Conservation (phyloP, 2,888 invertebrate species). For the Callosobruchus maculatus region DNA sequence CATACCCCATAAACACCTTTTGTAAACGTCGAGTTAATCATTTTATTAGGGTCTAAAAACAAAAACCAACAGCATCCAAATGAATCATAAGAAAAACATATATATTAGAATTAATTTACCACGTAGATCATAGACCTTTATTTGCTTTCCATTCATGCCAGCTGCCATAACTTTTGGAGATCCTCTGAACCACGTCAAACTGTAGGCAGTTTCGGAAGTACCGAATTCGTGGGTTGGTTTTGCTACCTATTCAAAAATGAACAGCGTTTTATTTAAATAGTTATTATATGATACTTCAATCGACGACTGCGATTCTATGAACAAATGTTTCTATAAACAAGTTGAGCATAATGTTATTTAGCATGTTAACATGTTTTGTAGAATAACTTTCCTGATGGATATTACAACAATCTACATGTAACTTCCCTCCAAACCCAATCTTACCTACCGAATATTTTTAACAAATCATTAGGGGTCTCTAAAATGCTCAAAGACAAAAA, state of each 20-base stretch:
- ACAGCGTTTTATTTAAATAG: too few relatives aligned
- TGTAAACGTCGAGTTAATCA: slow-evolving; percentile 64
- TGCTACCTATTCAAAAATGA: slow-evolving; percentile 28
- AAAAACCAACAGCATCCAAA: background rate
- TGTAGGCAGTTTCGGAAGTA: slow-evolving; percentile 78
- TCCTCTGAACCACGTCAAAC: slow-evolving; percentile 78
- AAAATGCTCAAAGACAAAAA: too few relatives aligned
- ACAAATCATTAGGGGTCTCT: too few relatives aligned
- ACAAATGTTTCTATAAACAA: too few relatives aligned
- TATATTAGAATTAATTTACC: slow-evolving; percentile 53
- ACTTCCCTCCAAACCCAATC: too few relatives aligned
- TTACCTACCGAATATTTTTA: too few relatives aligned
- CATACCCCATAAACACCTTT: slow-evolving; percentile 82
- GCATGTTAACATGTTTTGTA: too few relatives aligned
- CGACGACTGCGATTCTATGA: too few relatives aligned
- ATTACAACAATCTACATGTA: too few relatives aligned
- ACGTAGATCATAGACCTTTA: slow-evolving; percentile 86
- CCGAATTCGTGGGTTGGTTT: slow-evolving; percentile 74
- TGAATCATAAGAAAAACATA: background rate
- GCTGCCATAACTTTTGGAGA: slow-evolving; percentile 74
- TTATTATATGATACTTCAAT: too few relatives aligned
- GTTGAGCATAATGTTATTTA: too few relatives aligned
- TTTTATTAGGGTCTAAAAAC: slow-evolving; percentile 65
- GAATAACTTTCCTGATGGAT: too few relatives aligned
- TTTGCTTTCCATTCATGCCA: slow-evolving; percentile 86